Conservation (phyloP, 2,888 invertebrate genomes). For the Choreutis nemorana region DNA sequence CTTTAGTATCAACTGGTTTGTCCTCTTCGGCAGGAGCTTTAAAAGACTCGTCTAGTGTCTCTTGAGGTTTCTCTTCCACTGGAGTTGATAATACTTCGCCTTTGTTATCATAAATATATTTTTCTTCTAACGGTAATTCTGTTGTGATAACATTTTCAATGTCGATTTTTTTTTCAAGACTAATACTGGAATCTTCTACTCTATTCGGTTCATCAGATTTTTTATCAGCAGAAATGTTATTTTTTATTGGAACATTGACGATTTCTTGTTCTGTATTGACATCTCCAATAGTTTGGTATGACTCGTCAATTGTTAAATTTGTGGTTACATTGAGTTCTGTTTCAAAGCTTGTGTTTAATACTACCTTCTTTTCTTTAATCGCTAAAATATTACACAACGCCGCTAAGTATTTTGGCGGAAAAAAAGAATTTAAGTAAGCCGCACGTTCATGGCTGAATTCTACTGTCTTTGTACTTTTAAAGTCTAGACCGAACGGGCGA, state of each 20-base stretch:
- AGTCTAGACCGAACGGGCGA: constrained; percentile 68
- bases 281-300: constrained; percentile 33
- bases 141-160: constrained; percentile 24
- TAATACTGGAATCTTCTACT: constrained; percentile 27
- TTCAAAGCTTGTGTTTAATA: constrained; percentile 70
- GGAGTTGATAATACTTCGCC: constrained; percentile 20
- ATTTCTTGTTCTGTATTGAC: constrained; percentile 40
- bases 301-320: constrained; percentile 48
- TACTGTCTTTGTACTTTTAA: constrained; percentile 63
- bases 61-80: constrained; percentile 29
- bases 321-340: constrained; percentile 54
- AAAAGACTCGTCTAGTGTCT: constrained; percentile 21
- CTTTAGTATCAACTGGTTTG: constrained; percentile 22
- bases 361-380: constrained; percentile 71
- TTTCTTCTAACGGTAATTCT: constrained; percentile 36
- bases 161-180: constrained; percentile 20
- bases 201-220: constrained; percentile 35
- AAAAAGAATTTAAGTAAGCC: constrained; percentile 69
- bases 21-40: constrained; percentile 19
- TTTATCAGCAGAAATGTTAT: constrained; percentile 32
- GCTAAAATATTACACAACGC: constrained; percentile 82
- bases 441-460: constrained; percentile 55
- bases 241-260: constrained; percentile 36
- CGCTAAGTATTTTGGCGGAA: constrained; percentile 73
- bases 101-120: constrained; percentile 26